Evolutionary conservation across 2,113 vertebrate species (phyloP).

Genomic region (Stigmatopora argus): DNA sequence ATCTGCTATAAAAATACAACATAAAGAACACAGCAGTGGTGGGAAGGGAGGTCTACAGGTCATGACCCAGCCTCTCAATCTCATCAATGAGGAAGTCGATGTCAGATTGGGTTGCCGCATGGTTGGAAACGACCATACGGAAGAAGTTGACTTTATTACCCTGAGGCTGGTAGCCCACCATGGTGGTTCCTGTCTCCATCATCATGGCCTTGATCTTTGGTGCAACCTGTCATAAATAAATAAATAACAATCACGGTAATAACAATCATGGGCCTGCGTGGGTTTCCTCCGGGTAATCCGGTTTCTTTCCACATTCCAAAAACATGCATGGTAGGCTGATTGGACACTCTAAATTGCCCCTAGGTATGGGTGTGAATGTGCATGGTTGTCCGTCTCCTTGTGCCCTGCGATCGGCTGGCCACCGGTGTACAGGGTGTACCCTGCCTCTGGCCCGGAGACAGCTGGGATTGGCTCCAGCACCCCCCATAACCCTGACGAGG

Average conservation of each 20-base stretch:
- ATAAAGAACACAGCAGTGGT: neutral
- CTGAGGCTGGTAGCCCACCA: slow-evolving; percentile 98
- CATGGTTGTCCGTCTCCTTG: too few relatives aligned
- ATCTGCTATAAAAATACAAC: slow-evolving; percentile 12
- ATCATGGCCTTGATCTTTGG: slow-evolving; percentile 96
- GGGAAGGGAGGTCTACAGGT: slow-evolving; percentile 75
- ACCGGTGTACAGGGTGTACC: too few relatives aligned
- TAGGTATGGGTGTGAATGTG: too few relatives aligned
- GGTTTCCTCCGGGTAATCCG: too few relatives aligned
- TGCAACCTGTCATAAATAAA: slow-evolving; percentile 76
- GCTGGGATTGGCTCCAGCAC: too few relatives aligned
- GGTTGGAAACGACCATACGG: slow-evolving; percentile 96
- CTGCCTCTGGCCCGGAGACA: too few relatives aligned
- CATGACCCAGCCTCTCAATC: slow-evolving; percentile 88
- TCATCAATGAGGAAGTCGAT: slow-evolving; percentile 98
- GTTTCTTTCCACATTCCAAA: too few relatives aligned
- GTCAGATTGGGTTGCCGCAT: slow-evolving; percentile 88
- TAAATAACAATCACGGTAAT: neutral
- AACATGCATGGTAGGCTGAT: too few relatives aligned
- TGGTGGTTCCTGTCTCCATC: slow-evolving; percentile 97
- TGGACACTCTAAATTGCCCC: too few relatives aligned
- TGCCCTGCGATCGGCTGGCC: too few relatives aligned
- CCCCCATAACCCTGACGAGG: too few relatives aligned
- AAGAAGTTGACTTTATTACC: slow-evolving; percentile 97
- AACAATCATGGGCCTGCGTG: neutral